Conservation (phyloP, 2,888 invertebrate genomes). For the Mesorhabditis spiculigera region DNA sequence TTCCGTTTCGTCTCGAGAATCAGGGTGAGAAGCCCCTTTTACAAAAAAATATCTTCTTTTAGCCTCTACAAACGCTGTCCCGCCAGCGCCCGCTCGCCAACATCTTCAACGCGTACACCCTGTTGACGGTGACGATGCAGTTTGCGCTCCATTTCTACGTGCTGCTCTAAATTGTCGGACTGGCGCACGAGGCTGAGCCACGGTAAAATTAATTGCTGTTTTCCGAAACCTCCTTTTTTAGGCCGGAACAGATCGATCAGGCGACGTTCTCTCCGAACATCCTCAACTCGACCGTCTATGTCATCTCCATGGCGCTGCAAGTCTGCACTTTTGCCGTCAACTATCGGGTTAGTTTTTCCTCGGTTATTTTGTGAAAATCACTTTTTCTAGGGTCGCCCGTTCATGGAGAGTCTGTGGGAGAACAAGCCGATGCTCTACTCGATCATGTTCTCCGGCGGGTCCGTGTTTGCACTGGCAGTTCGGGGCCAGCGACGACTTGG, state of each 20-base stretch:
- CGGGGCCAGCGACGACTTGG: constrained; percentile 75
- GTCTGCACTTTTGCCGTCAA: constrained; percentile 98
- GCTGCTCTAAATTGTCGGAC: constrained; percentile 77
- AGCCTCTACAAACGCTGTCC: constrained; percentile 86
- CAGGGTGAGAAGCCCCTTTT: constrained; percentile 69
- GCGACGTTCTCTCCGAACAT: constrained; percentile 80
- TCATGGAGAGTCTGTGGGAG: constrained; percentile 90
- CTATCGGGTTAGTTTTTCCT: constrained; percentile 75
- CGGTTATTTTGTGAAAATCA: not conserved
- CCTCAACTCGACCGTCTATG: constrained; percentile 94
- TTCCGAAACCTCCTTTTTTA: constrained; percentile 23
- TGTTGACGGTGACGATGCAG: constrained; percentile 87
- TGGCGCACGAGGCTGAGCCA: constrained; percentile 58
- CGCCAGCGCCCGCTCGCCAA: constrained; percentile 91
- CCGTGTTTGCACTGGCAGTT: constrained; percentile 77
- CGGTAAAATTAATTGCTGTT: constrained; percentile 22
- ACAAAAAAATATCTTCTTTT: constrained; percentile 35
- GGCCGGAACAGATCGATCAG: constrained; percentile 47
- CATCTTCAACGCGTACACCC: constrained; percentile 95
- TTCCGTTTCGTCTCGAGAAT: constrained; percentile 97
- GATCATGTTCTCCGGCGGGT: constrained; percentile 76
- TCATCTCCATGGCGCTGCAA: constrained; percentile 94
- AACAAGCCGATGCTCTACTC: constrained; percentile 90
- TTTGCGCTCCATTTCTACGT: constrained; percentile 90
- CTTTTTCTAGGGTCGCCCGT: constrained; percentile 84